These are phyloP conservation scores for Catocala sponsa DNA, from an alignment of 2,888 invertebrate species.

Conservation along the genomic window DNA sequence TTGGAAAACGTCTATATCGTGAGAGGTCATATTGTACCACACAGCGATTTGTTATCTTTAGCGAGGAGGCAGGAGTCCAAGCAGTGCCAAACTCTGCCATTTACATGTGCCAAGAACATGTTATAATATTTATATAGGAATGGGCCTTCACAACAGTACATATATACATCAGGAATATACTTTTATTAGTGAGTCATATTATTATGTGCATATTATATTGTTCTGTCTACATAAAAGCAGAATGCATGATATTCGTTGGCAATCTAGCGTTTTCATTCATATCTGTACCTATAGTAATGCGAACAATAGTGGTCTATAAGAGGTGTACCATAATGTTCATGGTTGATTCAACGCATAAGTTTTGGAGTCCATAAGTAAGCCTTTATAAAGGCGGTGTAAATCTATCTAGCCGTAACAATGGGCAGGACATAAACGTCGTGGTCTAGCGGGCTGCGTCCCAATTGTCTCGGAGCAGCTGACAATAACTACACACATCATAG, in stretches of 20 bases:
- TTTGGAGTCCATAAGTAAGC: constrained; percentile 29
- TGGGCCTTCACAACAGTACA: background rate
- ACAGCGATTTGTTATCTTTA: constrained; percentile 30
- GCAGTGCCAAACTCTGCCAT: constrained; percentile 40
- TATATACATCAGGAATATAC: background rate
- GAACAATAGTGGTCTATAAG: background rate
- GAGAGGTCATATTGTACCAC: constrained; percentile 16
- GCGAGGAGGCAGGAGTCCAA: constrained; percentile 20
- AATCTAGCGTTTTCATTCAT: too few relatives aligned
- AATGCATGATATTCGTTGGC: too few relatives aligned
- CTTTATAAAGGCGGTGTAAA: constrained; percentile 36
- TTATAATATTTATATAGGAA: constrained; percentile 15
- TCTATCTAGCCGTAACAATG: constrained; percentile 43
- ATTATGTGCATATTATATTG: too few relatives aligned
- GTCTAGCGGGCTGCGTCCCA: constrained; percentile 25
- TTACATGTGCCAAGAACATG: constrained; percentile 41
- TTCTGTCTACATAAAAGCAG: too few relatives aligned
- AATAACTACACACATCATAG: constrained; percentile 40
- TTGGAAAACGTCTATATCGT: constrained; percentile 22
- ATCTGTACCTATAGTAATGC: background rate
- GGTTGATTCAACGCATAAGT: constrained; percentile 20
- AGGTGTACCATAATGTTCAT: background rate
- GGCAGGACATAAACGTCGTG: constrained; percentile 35
- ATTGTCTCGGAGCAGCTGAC: constrained; percentile 39
- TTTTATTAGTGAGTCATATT: too few relatives aligned